Conservation (phyloP, 2,797 vertebrate genomes). For the Rhynchotus rufescens region DNA sequence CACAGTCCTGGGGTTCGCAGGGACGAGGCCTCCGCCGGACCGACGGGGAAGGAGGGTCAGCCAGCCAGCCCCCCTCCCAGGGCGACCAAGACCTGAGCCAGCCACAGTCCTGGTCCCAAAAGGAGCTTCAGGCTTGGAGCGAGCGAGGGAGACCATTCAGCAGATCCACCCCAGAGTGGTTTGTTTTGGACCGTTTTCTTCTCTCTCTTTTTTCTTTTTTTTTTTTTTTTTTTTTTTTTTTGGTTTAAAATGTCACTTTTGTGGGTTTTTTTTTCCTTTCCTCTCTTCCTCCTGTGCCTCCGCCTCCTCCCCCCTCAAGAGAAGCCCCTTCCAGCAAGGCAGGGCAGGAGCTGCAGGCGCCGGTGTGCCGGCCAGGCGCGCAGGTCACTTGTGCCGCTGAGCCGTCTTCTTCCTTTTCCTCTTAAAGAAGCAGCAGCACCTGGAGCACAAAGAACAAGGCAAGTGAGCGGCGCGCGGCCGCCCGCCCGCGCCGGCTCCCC, state of each 20-base stretch:
- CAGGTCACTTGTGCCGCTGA: conserved; percentile 96
- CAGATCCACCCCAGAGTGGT: conserved; percentile 73
- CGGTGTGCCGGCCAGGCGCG: conserved; percentile 74
- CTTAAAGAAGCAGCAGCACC: conserved; percentile 99
- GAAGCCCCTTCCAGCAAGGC: conserved; percentile 80
- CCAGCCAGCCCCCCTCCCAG: conserved; percentile 71
- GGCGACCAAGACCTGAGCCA: conserved; percentile 78
- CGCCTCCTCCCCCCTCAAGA: conserved; percentile 64
- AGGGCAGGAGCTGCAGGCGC: conserved; percentile 80
- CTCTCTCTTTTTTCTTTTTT: conserved; percentile 25
- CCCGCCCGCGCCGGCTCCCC: not conserved
- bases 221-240: conserved; percentile 57
- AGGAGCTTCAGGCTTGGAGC: conserved; percentile 77
- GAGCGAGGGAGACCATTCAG: conserved; percentile 65
- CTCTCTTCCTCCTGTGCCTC: conserved; percentile 62
- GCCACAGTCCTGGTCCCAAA: conserved; percentile 79
- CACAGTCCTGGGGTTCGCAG: conserved; percentile 78
- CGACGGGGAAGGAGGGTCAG: conserved; percentile 79
- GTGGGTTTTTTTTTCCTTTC: conserved; percentile 13
- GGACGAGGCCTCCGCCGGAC: conserved; percentile 78
- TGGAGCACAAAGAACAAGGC: conserved; percentile 78
- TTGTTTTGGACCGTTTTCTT: conserved; percentile 78
- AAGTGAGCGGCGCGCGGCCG: not conserved
- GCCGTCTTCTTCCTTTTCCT: conserved; percentile 99
- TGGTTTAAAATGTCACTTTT: conserved; percentile 80